Conservation (phyloP, 2,797 vertebrate species). For the Mus caroli region DNA sequence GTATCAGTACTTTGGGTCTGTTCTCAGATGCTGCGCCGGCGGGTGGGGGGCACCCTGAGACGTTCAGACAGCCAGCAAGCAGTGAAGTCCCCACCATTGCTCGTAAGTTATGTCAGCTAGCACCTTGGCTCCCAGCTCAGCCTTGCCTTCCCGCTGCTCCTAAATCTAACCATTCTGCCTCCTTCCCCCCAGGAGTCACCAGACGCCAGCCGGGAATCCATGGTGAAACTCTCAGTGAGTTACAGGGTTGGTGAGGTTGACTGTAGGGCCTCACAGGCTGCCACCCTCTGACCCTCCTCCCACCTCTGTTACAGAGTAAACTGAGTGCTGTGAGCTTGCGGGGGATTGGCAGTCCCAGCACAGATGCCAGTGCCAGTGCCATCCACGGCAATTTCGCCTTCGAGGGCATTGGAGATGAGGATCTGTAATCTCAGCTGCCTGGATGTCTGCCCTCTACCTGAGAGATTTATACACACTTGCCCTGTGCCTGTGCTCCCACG, state of each 20-base stretch:
- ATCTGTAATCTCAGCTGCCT: constrained; percentile 91
- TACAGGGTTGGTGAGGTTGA: constrained; percentile 61
- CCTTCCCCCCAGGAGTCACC: constrained; percentile 93
- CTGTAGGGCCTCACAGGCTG: background rate
- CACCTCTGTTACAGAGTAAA: constrained; percentile 92
- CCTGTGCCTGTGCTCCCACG: constrained; percentile 81
- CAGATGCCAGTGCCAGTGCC: constrained; percentile 94
- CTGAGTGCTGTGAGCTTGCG: constrained; percentile 97
- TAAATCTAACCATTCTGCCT: constrained; percentile 5
- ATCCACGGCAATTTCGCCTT: constrained; percentile 99
- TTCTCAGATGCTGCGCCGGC: constrained; percentile 94
- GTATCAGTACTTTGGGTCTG: background rate
- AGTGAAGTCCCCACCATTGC: constrained; percentile 96
- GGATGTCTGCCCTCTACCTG: constrained; percentile 65
- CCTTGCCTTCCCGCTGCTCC: fast-evolving
- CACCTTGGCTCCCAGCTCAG: background rate
- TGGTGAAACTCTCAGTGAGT: constrained; percentile 98
- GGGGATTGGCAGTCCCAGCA: constrained; percentile 96
- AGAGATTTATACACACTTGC: constrained; percentile 84
- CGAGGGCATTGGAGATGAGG: constrained; percentile 99
- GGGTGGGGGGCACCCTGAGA: constrained; percentile 92
- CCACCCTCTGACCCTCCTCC: constrained; percentile 62
- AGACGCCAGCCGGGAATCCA: constrained; percentile 94
- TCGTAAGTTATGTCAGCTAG: constrained; percentile 89
- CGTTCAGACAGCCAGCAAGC: constrained; percentile 96